Base-by-base conservation (phyloP, 37 sponge, comb jelly and placozoan genomes). In the Theonella swinhoei region DNA sequence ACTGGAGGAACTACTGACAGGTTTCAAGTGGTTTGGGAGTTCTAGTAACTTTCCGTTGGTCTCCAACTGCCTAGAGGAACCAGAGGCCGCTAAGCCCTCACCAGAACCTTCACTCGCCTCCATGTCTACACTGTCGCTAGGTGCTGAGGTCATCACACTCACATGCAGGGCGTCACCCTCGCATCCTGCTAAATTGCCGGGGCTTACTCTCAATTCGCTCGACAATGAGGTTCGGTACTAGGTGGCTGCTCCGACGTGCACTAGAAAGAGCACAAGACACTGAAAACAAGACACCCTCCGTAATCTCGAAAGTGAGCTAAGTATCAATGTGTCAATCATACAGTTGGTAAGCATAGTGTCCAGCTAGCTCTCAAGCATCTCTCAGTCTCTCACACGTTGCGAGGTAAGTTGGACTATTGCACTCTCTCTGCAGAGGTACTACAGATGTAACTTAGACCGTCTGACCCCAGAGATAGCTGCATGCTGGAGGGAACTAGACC, bases 391-490 rank as follows among this genome's bases (percentile, higher is more conserved):
- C 54, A 17, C 54, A 17, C 14, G 54, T 47, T n/a, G n/a, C n/a
- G n/a, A n/a, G n/a, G n/a, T n/a, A n/a, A n/a, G n/a, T n/a, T n/a
- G n/a, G n/a, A n/a, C n/a, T n/a, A n/a, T n/a, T n/a, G n/a, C n/a
- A n/a, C 40, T 29, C 75, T 24, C 75, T 35, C 62, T 7, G 7
- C 73, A 70, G 85, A 69, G 78, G 62, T 75, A 28, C 26, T 91
- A 91, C 83, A 65, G 29, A 3, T 88, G 88, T 75, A 64, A 91
- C 30, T n/a, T 77, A 32, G 33, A 24, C 64, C 19, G 38, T 30
- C 82, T 91, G 33, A 47, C 74, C 25, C 64, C 63, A 41, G 79
- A 87, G 29, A 42, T 91, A 5, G 39, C 87, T 22, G 5, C 2
- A 5, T 19, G 54, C 39, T 91, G 81, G 47, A 62, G 88, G 1